These are phyloP conservation scores for Atopsyche davidsoni DNA, from an alignment of 1,140 invertebrate species.

Conservation along the genomic window DNA sequence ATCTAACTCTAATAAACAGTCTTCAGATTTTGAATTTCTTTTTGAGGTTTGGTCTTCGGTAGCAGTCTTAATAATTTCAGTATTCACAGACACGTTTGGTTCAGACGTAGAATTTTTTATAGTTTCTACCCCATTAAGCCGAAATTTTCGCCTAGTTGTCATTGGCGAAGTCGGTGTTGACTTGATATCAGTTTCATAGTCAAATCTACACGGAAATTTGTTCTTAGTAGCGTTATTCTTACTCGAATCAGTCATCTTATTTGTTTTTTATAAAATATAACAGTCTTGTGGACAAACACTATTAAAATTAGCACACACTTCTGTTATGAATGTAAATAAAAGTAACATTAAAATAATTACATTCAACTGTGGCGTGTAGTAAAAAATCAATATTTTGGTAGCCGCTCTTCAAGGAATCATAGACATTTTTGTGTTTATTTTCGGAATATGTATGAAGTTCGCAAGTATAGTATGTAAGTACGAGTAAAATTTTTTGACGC, in stretches of 20 bases:
- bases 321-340: slow-evolving; percentile 21
- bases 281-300: slow-evolving; percentile 3
- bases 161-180: slow-evolving; percentile 28
- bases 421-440: slow-evolving; percentile 19
- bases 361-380: slow-evolving; percentile 9
- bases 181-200: slow-evolving; percentile 17
- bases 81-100: slow-evolving; percentile 26
- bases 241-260: slow-evolving; percentile 19
- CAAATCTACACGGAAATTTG: slow-evolving; percentile 19
- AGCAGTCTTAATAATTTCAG: slow-evolving; percentile 22
- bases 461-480: not conserved
- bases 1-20: slow-evolving; percentile 29
- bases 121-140: slow-evolving; percentile 20
- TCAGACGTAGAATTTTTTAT: slow-evolving; percentile 28
- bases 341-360: slow-evolving; percentile 12
- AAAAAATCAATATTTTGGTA: slow-evolving; percentile 26
- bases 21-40: slow-evolving; percentile 30
- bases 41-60: slow-evolving; percentile 19
- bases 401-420: slow-evolving; percentile 18
- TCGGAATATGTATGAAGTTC: not conserved
- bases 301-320: slow-evolving; percentile 5
- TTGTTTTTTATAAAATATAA: no score
- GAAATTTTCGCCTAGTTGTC: slow-evolving; percentile 25
- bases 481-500: no score
- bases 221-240: slow-evolving; percentile 14